Evolutionary conservation across 2,888 invertebrate genomes (phyloP), one percentile per base, ranked within the genome.

Genomic region (Andrena dorsata): DNA sequence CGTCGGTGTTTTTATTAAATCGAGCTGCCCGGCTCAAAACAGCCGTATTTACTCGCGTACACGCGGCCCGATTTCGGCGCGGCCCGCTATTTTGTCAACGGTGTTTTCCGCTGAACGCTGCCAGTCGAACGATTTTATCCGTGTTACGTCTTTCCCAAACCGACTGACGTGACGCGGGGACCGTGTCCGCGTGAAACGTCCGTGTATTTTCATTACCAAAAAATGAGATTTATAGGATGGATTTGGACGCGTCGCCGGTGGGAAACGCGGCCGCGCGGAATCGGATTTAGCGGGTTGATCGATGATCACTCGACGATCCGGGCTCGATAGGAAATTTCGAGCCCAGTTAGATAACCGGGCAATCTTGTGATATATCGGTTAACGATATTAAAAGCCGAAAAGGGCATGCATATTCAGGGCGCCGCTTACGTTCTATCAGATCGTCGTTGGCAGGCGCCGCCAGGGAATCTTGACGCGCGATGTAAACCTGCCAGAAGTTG

Each of bases 401-500:
- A 90, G 87, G 89, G 89, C 90, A 92, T 93, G 90, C 92, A 92
- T 92, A 92, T 92, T 92, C 91, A 91, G 88, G 86, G 85, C 83
- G 88, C 84, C 89, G 90, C 88, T 90, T 86, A 84, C 88, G 90
- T 92, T 87, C 92, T 91, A 93, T 93, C 93, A 90, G 93, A 93
- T 92, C 85, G 86, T 77, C 83, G 86, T 83, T 86, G 89, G 87
- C 89, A 86, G 87, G 82, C 86, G 84, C 83, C 85, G 82, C 83
- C 79, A 77, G 90, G 88, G 90, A 91, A 91, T 92, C 92, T 92
- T 91, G 90, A 91, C 91, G 88, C 88, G 90, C 87, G 90, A 90
- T 91, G 92, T 91, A 90, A 91, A 91, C 90, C 91, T 91, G 93
- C 92, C 93, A 91, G 88, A 83, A 79, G 77, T 92, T 93, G 93